Base-by-base conservation (phyloP, 2,113 vertebrate species). In the Amphilophus citrinellus region DNA sequence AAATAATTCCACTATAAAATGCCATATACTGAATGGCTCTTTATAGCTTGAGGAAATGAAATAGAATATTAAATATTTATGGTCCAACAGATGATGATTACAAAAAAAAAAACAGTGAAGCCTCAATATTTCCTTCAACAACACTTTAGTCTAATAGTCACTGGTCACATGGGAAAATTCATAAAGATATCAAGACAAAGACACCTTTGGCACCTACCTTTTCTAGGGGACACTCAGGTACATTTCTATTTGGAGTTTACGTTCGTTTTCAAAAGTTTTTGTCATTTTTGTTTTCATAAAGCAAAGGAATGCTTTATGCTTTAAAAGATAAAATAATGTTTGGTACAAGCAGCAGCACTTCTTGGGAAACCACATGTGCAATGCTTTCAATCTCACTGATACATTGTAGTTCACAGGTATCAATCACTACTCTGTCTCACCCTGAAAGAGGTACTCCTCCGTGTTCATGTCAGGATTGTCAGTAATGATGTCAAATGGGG, bases 391-490 rank as follows among this genome's bases (percentile, higher is more conserved):
- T 57, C 18, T 10, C 14, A 61, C 32, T 47, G 44, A 59, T 18
- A 35, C n/a, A 17, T 30, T 39, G 47, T 6, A 37, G n/a, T 10
- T 47, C 5, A 75, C 14, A 37, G 18, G 57, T 22, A 22, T 14
- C 11, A 27, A 56, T 32, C 27, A 35, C 24, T 18, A 8, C 32
- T 58, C 9, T 37, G 17, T 57, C 87, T 44, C 88, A 99, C 98
- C 98, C 97, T 99, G 98, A 93, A 99, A 99, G 87, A 99, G 98
- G 96, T 99, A 99, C 95, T 99, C 98, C 94, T 99, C 98, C 2
- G 98, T 99, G 96, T 99, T 99, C 98, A 99, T 98, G 95, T 99
- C 98, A 1, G 98, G 98, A 97, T 99, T 99, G 97, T 99, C 98
- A 0, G 98, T 98, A 94, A 99, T 98, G 84, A 99, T 99, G 93